A percentile compares a stretch with the other conserved stretches of the same genome.
phyloP scores from a whole-genome alignment of 2,888 invertebrate species.

The Globia sparganii region DNA sequence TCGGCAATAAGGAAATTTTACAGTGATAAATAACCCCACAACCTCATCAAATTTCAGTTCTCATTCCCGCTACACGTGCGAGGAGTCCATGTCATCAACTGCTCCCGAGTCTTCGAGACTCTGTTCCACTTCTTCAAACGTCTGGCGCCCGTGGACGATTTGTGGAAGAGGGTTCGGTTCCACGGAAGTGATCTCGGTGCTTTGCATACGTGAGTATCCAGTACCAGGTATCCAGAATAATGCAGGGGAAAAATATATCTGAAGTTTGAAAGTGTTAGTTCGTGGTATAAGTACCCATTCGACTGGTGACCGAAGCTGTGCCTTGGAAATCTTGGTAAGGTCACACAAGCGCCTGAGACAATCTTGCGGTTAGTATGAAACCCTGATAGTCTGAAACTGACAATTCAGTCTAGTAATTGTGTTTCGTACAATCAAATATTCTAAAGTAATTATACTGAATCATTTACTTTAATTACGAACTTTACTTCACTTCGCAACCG shows the following conservation, averaged over 20 bases:
- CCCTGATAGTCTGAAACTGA: background rate
- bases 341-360: background rate
- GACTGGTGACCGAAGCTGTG: background rate
- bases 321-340: background rate
- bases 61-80: conserved; percentile 93
- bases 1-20: background rate
- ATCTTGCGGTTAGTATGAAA: background rate
- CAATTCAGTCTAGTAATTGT: too few species aligned
- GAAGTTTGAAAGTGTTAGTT: background rate
- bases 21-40: background rate
- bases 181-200: conserved; percentile 82
- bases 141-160: conserved; percentile 91
- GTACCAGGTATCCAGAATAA: background rate
- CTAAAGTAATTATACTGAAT: too few species aligned
- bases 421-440: too few species aligned
- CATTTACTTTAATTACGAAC: too few species aligned
- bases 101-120: conserved; percentile 94
- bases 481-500: too few species aligned
- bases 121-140: conserved; percentile 94
- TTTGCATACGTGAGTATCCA: conserved; percentile 78
- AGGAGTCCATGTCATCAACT: conserved; percentile 94
- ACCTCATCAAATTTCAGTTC: conserved; percentile 84
- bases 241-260: background rate
- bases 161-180: conserved; percentile 90
- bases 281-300: background rate